phyloP scores from a whole-genome alignment of 1,140 invertebrate genomes.

The Cepaea nemoralis region DNA sequence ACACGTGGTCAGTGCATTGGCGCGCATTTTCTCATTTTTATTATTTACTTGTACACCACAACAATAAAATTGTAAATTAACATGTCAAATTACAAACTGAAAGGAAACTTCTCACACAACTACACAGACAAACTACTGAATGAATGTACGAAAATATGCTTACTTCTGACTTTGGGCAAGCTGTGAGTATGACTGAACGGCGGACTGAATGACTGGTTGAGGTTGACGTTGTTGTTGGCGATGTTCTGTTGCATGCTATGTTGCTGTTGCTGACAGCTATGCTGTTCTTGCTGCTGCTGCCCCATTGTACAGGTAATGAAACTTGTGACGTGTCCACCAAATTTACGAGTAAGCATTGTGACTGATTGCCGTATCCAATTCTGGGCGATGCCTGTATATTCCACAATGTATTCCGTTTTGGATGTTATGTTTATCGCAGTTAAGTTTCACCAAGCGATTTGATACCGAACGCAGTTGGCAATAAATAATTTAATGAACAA shows the following conservation, averaged over 20 bases:
- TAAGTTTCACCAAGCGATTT: no score
- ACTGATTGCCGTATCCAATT: conserved; percentile 8
- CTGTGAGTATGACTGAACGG: neutral
- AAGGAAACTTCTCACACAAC: no score
- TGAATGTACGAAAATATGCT: conserved; percentile 40
- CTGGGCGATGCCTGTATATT: neutral
- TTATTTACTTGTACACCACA: no score
- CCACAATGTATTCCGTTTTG: conserved; percentile 30
- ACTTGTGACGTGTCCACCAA: conserved; percentile 4
- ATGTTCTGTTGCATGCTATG: conserved; percentile 25
- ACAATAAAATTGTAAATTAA: no score
- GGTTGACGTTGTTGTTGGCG: conserved; percentile 35
- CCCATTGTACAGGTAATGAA: conserved; percentile 24
- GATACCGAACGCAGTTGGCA: neutral
- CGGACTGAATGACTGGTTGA: conserved; percentile 1
- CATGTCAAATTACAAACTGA: no score
- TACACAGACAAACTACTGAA: no score
- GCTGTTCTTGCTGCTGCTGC: conserved; percentile 2
- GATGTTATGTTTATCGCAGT: conserved; percentile 3
- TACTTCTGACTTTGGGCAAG: conserved; percentile 35
- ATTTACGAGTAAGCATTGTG: conserved; percentile 17
- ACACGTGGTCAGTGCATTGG: no score
- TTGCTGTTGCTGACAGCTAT: neutral
- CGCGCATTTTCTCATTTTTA: no score
- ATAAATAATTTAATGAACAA: neutral